phyloP scores from a whole-genome alignment of 2,113 vertebrate genomes.

The Clupea harengus region DNA sequence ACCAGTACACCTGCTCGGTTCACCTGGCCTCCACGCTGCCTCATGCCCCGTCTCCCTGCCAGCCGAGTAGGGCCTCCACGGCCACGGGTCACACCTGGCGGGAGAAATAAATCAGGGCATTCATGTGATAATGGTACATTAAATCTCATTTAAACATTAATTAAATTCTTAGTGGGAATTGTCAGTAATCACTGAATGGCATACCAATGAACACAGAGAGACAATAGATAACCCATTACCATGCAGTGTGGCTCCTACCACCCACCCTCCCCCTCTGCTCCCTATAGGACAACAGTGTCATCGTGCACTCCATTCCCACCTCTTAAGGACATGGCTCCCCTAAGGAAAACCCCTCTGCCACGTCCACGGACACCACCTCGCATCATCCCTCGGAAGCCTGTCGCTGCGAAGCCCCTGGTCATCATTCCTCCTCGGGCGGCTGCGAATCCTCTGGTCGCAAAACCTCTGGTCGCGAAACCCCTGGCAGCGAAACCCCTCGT shows the following conservation, averaged over 20 bases:
- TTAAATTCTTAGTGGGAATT: too few species aligned
- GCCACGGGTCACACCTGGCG: constrained; percentile 58
- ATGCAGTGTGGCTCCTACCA: too few species aligned
- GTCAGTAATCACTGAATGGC: too few species aligned
- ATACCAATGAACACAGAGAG: too few species aligned
- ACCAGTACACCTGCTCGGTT: constrained; percentile 71
- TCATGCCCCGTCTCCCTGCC: constrained; percentile 53
- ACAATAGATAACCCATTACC: too few species aligned
- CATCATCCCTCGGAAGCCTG: constrained; percentile 65
- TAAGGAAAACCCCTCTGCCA: constrained; percentile 62
- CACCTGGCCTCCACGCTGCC: constrained; percentile 60
- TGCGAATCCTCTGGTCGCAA: constrained; percentile 19
- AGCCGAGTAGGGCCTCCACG: constrained; percentile 72
- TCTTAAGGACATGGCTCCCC: constrained; percentile 71
- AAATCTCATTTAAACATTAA: too few species aligned
- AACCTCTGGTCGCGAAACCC: too few species aligned
- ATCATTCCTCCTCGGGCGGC: constrained; percentile 52
- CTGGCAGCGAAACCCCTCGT: constrained; percentile 59
- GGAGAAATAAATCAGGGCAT: background rate
- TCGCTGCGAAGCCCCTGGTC: constrained; percentile 68
- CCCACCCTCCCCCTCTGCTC: too few species aligned
- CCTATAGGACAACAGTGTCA: background rate
- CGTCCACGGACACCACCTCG: constrained; percentile 55
- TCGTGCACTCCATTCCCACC: constrained; percentile 58
- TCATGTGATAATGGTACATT: background rate